Base-by-base conservation (phyloP, 2,888 invertebrate genomes). In the Ctena decussata region DNA sequence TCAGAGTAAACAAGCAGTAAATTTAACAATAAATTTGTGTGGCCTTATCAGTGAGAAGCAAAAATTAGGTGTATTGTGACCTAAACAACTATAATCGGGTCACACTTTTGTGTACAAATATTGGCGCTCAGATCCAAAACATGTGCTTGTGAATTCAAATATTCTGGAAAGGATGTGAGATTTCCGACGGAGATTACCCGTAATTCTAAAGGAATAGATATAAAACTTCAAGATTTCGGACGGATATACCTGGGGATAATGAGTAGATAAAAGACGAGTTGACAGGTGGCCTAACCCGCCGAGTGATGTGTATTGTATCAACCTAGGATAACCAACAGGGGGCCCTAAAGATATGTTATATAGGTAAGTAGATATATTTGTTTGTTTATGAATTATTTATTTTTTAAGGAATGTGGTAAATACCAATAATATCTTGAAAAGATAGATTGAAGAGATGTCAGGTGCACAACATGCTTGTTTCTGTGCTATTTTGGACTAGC, bases 71-170 rank as follows among this genome's bases (percentile, higher is more conserved):
- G 65, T 65, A 65, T 65, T 65, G 24, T 65, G 65, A 65, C 65
- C 65, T 65, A 65, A 65, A 53, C 53, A 18, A 18, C 21, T 53
- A n/a, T n/a, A 53, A 65, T 65, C 27, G 65, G 65, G 65, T 65
- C 65, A 65, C 30, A 65, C 65, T 65, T 65, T 65, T 65, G 65
- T 65, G 65, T 65, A 65, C 57, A 57, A 57, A 57, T 57, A 57
- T 57, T 57, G 57, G 57, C 57, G 57, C 65, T 65, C 65, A 65
- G 65, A 35, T 15, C 60, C 6, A 65, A 65, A 65, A 32, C 65
- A 65, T 65, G 65, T 65, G 65, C 24, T 65, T 32, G 35, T 65
- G 65, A 65, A 65, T 65, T 65, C 35, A 65, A 65, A 65, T 65
- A 65, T n/a, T 65, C 65, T 30, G 30, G 30, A 65, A 21, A 65